Conservation (phyloP, 2,113 vertebrate species). For the Nothobranchius furzeri region DNA sequence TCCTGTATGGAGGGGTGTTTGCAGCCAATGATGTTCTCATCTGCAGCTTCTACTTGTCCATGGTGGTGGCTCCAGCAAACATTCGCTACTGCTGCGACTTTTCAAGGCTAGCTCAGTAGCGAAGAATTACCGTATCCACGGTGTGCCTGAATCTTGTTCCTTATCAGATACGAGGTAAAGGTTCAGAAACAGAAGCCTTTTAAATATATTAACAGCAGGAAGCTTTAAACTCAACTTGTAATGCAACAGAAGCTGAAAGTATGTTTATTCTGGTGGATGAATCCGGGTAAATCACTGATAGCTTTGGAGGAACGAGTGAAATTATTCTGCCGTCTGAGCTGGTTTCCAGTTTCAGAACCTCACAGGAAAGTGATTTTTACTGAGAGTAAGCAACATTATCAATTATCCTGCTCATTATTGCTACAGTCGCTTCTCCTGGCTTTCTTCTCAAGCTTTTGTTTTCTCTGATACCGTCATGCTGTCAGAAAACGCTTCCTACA, state of each 20-base stretch:
- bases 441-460: constrained; percentile 11
- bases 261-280: neutral
- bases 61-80: too few relatives aligned
- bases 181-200: neutral
- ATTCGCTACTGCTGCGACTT: too few relatives aligned
- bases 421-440: neutral
- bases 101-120: too few relatives aligned
- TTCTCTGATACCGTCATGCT: constrained; percentile 25
- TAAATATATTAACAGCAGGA: neutral
- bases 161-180: too few relatives aligned
- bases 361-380: neutral
- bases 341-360: constrained; percentile 5
- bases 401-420: neutral
- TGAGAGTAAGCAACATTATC: neutral
- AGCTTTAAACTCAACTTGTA: neutral
- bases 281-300: constrained; percentile 53
- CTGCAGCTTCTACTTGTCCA: too few relatives aligned
- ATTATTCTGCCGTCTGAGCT: constrained; percentile 10
- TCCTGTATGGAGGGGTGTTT: too few relatives aligned
- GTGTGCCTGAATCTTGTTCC: too few relatives aligned
- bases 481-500: constrained; percentile 30
- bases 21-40: too few relatives aligned
- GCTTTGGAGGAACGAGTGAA: constrained; percentile 15
- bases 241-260: neutral
- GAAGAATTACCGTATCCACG: too few relatives aligned